Evolutionary conservation across 2,888 invertebrate genomes (phyloP), one percentile per base, ranked within the genome.

Genomic region (Pandemis heparana): DNA sequence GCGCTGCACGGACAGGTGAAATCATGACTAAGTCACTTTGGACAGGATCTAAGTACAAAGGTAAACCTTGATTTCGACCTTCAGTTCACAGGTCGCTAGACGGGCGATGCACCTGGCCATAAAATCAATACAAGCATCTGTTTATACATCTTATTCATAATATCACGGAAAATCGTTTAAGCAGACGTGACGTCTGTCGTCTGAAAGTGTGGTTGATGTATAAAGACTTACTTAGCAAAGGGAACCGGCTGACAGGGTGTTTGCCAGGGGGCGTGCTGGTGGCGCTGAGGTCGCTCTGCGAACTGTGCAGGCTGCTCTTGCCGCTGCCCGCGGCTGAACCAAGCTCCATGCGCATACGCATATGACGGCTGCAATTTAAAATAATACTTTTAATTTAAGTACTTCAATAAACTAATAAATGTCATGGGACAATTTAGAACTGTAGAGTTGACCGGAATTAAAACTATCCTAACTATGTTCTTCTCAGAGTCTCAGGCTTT

Each of bases 251-350:
- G 46, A 87, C 78, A n/a, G 90, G 83, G 83, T 95, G 95, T 87
- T 96, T 92, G 82, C 94, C 93, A 76, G 94, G 82, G 77, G 95
- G 95, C 9, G 95, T 91, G 83, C 95, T 94, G 84, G 95, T 95
- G 67, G 95, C 95, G 86, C 96, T 96, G 82, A 97, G 93, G 88
- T 97, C 97, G 82, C 96, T 97, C 86, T 96, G 95, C 0, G 96
- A 96, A 86, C 96, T 96, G 86, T 96, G 95, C 83, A 95, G 95
- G 84, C 95, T 95, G 89, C 92, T 90, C 84, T 94, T 89, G 81
- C 95, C 95, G 87, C 96, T 95, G 86, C 93, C 95, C 80, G 94
- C 91, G 72, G 94, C 90, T 78, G 94, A 89, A 78, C 93, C 89
- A 86, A 92, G 78, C 83, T 94, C 90, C 94, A 94, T 89, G 87